Evolutionary conservation across 2,113 vertebrate species (phyloP), one percentile per base, ranked within the genome.

Genomic region (Theristicus caerulescens): DNA sequence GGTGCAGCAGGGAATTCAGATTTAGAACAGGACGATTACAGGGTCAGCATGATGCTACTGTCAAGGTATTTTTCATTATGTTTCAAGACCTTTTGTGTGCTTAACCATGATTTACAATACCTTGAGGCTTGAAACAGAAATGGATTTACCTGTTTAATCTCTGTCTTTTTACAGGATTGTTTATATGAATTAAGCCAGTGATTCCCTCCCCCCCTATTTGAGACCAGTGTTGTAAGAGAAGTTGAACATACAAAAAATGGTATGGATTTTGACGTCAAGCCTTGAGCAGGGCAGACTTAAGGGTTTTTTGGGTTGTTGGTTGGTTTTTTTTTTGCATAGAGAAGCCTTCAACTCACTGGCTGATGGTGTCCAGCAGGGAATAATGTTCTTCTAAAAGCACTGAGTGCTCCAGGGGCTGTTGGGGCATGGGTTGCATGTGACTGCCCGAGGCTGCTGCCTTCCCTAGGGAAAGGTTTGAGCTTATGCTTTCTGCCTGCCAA

Each of bases 81-180:
- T 78, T 73, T 66, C 27, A 6, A 66, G 81, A 74, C 77, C 59
- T 66, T 73, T 36, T 46, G 40, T 14, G 1, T 59, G 49, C 82
- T 82, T 34, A 6, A 6, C 47, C 0, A 1, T 95, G 77, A 89
- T 89, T 93, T 91, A 71, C 69, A n/a, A 11, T 15, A 42, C 51
- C 78, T 67, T 1, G 4, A 79, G 78, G 69, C 91, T 78, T 82
- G 88, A 46, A 51, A 16, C 57, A 90, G 55, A 81, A 84, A 8
- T 57, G 14, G 29, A 15, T 79, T 92, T 93, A 64, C 78, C 88
- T 91, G 38, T 58, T 87, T 54, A 58, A 84, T 86, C 64, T 80
- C 78, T 79, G 36, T 32, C 36, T 77, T 7, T 55, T 87, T 42
- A 36, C 5, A 15, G 74, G 47, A 64, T 58, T 89, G 51, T 82